These are phyloP conservation scores for Pomacea canaliculata DNA, from an alignment of 2,888 invertebrate genomes.

Conservation along the genomic window DNA sequence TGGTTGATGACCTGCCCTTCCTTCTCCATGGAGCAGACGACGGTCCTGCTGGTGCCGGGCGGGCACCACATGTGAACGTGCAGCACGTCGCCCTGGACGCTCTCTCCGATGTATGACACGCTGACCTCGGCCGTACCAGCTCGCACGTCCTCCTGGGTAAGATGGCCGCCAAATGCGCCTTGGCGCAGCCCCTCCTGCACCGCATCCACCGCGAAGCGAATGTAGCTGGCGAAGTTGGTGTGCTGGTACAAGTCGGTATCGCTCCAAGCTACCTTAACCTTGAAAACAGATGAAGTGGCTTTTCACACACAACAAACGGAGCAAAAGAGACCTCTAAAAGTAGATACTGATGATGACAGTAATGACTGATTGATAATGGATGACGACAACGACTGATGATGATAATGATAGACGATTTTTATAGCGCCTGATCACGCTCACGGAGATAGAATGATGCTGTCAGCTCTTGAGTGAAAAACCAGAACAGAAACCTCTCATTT, in stretches of 20 bases:
- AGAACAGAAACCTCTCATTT: too few relatives aligned
- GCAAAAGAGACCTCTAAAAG: too few relatives aligned
- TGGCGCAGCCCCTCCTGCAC: slow-evolving; percentile 36
- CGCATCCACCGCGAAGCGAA: slow-evolving; percentile 45
- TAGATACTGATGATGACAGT: too few relatives aligned
- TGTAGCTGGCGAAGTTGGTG: slow-evolving; percentile 52
- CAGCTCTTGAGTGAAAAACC: too few relatives aligned
- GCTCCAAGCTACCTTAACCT: slow-evolving; percentile 42
- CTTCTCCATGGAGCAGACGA: slow-evolving; percentile 28
- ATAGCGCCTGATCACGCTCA: too few relatives aligned
- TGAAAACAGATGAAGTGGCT: neutral
- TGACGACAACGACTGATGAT: too few relatives aligned
- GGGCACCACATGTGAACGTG: slow-evolving; percentile 50
- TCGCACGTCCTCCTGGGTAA: slow-evolving; percentile 38
- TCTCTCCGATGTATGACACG: slow-evolving; percentile 55
- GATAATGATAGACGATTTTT: too few relatives aligned
- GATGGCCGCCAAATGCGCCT: neutral
- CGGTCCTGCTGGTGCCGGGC: slow-evolving; percentile 20
- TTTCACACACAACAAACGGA: neutral
- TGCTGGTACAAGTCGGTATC: slow-evolving; percentile 53
- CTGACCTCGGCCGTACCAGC: slow-evolving; percentile 50
- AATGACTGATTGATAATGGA: too few relatives aligned
- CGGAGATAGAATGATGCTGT: too few relatives aligned
- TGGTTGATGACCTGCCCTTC: slow-evolving; percentile 28
- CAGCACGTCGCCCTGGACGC: slow-evolving; percentile 52